phyloP scores from a whole-genome alignment of 1,140 invertebrate species.

The Drosophila takahashii region DNA sequence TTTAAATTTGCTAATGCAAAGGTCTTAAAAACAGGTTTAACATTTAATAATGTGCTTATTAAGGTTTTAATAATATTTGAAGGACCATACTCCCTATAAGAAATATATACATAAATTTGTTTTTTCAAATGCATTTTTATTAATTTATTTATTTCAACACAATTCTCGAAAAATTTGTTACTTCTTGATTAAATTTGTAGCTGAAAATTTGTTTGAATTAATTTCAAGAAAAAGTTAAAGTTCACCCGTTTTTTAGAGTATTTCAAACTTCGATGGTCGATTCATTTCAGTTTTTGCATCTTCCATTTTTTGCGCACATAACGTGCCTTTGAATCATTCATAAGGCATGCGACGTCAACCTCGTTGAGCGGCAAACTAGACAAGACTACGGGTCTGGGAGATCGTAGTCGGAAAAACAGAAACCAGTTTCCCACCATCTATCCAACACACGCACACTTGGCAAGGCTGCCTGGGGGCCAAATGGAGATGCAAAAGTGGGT shows the following conservation, averaged over 20 bases:
- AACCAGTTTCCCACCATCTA: slow-evolving; percentile 66
- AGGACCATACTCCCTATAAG: too few species aligned
- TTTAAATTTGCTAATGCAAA: too few species aligned
- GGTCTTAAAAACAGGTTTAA: too few species aligned
- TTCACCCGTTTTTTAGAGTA: neutral
- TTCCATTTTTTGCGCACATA: slow-evolving; percentile 60
- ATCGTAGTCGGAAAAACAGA: slow-evolving; percentile 37
- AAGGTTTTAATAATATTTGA: too few species aligned
- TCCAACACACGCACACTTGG: slow-evolving; percentile 36
- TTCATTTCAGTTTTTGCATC: slow-evolving; percentile 13
- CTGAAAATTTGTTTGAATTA: too few species aligned
- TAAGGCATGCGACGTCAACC: slow-evolving; percentile 76
- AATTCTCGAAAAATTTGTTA: too few species aligned
- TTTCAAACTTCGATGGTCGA: neutral
- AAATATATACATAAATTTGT: too few species aligned
- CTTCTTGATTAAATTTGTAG: too few species aligned
- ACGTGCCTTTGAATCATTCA: slow-evolving; percentile 83
- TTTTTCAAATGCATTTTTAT: too few species aligned
- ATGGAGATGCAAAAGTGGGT: slow-evolving; percentile 1
- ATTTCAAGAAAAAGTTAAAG: too few species aligned
- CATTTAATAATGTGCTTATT: too few species aligned
- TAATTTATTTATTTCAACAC: too few species aligned
- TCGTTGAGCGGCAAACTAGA: slow-evolving; percentile 65
- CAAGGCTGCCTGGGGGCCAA: slow-evolving; percentile 26
- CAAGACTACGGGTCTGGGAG: slow-evolving; percentile 37